These are phyloP conservation scores for Ceratoteleas bidentatus DNA, from an alignment of 1,140 invertebrate species.

Conservation along the genomic window DNA sequence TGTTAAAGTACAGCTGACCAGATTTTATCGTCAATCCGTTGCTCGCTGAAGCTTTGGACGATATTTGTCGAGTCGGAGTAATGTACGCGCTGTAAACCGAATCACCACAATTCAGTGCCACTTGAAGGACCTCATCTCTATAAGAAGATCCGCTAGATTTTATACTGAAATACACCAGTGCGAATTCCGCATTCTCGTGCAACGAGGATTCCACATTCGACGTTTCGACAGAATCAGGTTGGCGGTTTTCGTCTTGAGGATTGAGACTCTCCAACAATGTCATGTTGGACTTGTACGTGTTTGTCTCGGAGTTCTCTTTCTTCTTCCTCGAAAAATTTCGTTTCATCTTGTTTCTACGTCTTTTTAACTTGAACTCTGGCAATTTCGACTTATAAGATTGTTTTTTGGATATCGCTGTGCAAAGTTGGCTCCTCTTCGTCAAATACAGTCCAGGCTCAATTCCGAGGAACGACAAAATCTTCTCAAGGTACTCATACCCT, in stretches of 20 bases:
- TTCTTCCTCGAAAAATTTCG: slow-evolving; percentile 31
- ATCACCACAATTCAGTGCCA: slow-evolving; percentile 28
- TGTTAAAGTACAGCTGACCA: slow-evolving; percentile 26
- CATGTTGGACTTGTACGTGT: slow-evolving; percentile 50
- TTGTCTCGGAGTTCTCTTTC: slow-evolving; percentile 35
- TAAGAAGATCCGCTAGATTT: slow-evolving; percentile 42
- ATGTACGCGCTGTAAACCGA: slow-evolving; percentile 16
- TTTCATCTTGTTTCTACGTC: slow-evolving; percentile 37
- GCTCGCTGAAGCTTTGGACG: slow-evolving; percentile 19
- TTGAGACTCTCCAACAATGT: slow-evolving; percentile 28
- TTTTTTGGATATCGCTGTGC: not conserved
- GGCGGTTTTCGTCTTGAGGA: not conserved
- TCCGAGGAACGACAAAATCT: slow-evolving; percentile 18
- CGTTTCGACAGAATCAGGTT: not conserved
- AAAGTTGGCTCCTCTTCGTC: not conserved
- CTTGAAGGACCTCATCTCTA: slow-evolving; percentile 37
- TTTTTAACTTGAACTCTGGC: slow-evolving; percentile 20
- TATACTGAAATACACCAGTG: slow-evolving; percentile 36
- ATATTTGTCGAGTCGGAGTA: slow-evolving; percentile 21
- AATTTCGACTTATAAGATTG: slow-evolving; percentile 16
- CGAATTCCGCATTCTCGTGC: too few relatives aligned
- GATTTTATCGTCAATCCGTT: slow-evolving; percentile 18
- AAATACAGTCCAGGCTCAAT: slow-evolving; percentile 37
- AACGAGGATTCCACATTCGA: too few relatives aligned
- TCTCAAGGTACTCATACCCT: slow-evolving; percentile 17